phyloP scores from a whole-genome alignment of 2,888 invertebrate genomes.

The Morpho helenor region DNA sequence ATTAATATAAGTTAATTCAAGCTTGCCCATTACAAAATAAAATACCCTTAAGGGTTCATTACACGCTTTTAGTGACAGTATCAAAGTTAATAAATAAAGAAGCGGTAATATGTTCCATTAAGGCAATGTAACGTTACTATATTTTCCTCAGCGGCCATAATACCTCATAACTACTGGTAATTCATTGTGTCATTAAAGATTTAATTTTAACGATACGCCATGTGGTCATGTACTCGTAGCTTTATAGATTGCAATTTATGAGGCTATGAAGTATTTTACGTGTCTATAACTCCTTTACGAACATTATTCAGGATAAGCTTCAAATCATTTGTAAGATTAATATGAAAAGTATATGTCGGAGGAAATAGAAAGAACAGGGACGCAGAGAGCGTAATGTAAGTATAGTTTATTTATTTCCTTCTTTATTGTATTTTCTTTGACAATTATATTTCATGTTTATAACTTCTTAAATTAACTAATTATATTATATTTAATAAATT shows the following conservation, averaged over 20 bases:
- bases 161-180: conserved; percentile 50
- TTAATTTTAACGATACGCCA: conserved; percentile 58
- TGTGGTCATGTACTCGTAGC: conserved; percentile 28
- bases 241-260: conserved; percentile 51
- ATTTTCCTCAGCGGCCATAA: conserved; percentile 45
- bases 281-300: not conserved
- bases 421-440: no score
- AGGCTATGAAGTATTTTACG: conserved; percentile 40
- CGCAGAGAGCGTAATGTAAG: no score
- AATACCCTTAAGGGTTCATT: not conserved
- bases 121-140: conserved; percentile 24
- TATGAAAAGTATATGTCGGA: no score
- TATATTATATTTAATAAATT: no score
- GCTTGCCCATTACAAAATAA: not conserved
- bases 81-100: conserved; percentile 17
- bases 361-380: no score
- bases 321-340: no score
- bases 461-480: no score
- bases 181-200: conserved; percentile 60
- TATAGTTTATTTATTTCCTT: no score
- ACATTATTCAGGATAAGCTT: no score
- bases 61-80: not conserved
- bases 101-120: conserved; percentile 34
- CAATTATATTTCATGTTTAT: no score
- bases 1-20: no score